These are phyloP conservation scores for Coelopa pilipes DNA, from an alignment of 2,888 invertebrate genomes.

Conservation along the genomic window DNA sequence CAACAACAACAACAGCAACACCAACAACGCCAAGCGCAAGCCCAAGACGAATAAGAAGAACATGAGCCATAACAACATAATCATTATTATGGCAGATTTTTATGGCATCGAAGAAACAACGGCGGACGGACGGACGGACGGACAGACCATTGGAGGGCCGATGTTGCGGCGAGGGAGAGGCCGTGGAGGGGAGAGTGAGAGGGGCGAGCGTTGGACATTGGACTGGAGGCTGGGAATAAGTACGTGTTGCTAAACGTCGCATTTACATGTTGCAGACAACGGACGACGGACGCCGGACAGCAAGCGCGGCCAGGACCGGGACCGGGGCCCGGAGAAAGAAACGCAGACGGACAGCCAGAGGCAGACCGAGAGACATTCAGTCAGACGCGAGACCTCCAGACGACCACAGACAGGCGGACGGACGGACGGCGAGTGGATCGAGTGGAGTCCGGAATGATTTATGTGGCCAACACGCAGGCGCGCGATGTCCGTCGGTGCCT, in stretches of 20 bases:
- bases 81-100: slow-evolving; percentile 36
- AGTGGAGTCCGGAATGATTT: slow-evolving; percentile 56
- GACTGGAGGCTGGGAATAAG: neutral
- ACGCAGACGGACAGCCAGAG: neutral
- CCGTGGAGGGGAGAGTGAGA: neutral
- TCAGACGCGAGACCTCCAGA: neutral
- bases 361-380: neutral
- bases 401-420: neutral
- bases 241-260: slow-evolving; percentile 30
- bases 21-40: too few species aligned
- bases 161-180: too few species aligned
- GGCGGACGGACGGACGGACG: slow-evolving; percentile 12
- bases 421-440: neutral
- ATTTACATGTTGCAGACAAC: slow-evolving; percentile 25
- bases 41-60: neutral
- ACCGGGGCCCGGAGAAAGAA: too few species aligned
- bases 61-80: slow-evolving; percentile 33
- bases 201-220: neutral
- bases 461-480: slow-evolving; percentile 62
- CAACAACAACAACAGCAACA: neutral
- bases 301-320: too few species aligned
- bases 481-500: slow-evolving; percentile 42
- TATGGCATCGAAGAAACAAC: slow-evolving; percentile 20
- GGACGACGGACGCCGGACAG: neutral
- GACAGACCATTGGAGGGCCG: neutral